These are phyloP conservation scores for Coregonus suidteri DNA, from an alignment of 2,797 vertebrate species.

Conservation along the genomic window DNA sequence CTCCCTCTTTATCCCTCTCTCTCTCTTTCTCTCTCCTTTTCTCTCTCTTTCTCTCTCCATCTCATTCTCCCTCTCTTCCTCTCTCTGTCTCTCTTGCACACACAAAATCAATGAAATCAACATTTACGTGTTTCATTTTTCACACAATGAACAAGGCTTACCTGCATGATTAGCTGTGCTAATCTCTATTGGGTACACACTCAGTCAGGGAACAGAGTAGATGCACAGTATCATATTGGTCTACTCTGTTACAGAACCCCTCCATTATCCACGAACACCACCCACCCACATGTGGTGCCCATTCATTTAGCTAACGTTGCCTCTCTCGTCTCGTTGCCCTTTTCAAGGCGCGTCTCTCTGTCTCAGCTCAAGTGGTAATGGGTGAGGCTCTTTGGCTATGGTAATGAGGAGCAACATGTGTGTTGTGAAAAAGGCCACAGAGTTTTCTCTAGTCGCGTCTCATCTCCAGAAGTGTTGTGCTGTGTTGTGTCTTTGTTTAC, in stretches of 20 bases:
- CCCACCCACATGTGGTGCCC: not conserved
- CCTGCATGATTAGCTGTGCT: not conserved
- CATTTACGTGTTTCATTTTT: not conserved
- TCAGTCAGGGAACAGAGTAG: not conserved
- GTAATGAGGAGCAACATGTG: slow-evolving; percentile 71
- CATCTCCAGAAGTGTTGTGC: slow-evolving; percentile 17
- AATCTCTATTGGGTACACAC: not conserved
- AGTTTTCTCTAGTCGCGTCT: slow-evolving; percentile 38
- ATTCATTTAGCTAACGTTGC: not conserved
- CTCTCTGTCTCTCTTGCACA: not conserved
- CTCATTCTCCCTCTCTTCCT: too few species aligned
- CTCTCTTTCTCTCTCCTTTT: not conserved
- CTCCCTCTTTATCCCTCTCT: not conserved
- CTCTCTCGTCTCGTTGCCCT: slow-evolving; percentile 48
- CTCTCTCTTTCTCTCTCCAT: too few species aligned
- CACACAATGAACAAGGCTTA: not conserved
- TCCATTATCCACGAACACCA: not conserved
- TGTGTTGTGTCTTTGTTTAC: not conserved
- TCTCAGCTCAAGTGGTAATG: slow-evolving; percentile 67
- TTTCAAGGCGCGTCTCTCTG: slow-evolving; percentile 69
- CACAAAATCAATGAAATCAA: not conserved
- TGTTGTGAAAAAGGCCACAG: slow-evolving; percentile 61
- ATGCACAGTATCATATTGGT: not conserved
- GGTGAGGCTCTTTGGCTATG: slow-evolving; percentile 75
- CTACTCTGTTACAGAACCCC: not conserved